Conservation (phyloP, 2,888 invertebrate genomes). For the Myopa tessellatipennis region DNA sequence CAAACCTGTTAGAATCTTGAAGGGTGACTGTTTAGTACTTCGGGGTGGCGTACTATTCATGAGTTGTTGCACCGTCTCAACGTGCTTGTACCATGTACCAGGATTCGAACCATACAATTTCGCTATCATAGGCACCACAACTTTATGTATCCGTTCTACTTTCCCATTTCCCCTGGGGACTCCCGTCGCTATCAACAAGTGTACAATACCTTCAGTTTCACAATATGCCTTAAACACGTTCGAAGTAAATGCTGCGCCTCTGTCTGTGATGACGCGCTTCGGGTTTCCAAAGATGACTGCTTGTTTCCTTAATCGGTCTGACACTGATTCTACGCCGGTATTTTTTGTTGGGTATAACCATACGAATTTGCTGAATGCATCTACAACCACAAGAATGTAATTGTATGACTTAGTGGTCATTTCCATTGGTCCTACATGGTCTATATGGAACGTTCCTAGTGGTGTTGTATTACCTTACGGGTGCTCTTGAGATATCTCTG, state of each 20-base stretch:
- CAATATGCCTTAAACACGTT: too few species aligned
- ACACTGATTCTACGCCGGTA: too few species aligned
- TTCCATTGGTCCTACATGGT: background rate
- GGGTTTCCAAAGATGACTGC: too few species aligned
- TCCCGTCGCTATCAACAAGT: slow-evolving; percentile 56
- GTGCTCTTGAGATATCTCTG: too few species aligned
- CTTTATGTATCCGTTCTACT: slow-evolving; percentile 58
- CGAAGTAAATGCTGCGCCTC: too few species aligned
- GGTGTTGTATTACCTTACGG: too few species aligned
- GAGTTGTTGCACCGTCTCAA: slow-evolving; percentile 39
- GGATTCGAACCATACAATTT: slow-evolving; percentile 58
- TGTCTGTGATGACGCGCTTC: too few species aligned
- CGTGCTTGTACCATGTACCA: slow-evolving; percentile 54
- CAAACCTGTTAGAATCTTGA: slow-evolving; percentile 28
- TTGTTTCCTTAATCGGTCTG: too few species aligned
- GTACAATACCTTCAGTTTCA: too few species aligned
- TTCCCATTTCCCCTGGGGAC: slow-evolving; percentile 59
- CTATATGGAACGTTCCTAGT: background rate
- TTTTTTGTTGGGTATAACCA: background rate
- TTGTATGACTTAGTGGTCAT: background rate
- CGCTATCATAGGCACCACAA: slow-evolving; percentile 54
- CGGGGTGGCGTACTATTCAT: slow-evolving; percentile 25
- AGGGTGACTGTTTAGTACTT: slow-evolving; percentile 38
- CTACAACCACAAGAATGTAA: background rate
- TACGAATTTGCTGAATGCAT: too few species aligned